Conservation (phyloP, 2,797 vertebrate species). For the Discoglossus pictus region DNA sequence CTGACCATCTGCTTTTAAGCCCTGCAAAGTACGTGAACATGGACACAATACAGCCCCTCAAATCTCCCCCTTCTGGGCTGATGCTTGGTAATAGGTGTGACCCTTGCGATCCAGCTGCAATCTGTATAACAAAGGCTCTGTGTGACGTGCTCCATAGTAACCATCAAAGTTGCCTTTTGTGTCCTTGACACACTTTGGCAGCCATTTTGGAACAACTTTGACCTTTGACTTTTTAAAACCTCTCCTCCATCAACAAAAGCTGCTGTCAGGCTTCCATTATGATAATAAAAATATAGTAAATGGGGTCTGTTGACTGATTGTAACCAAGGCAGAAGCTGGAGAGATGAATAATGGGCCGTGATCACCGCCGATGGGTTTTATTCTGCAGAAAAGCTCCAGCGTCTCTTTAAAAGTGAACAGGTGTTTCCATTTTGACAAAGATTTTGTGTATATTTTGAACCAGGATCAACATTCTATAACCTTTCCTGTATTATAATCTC, state of each 20-base stretch:
- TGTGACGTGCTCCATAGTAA: not conserved
- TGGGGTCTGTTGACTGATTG: slow-evolving; percentile 21
- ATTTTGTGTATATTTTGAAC: too few species aligned
- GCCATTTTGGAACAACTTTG: slow-evolving; percentile 30
- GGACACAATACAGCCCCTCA: slow-evolving; percentile 52
- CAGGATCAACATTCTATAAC: too few species aligned
- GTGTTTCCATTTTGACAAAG: too few species aligned
- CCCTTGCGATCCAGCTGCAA: slow-evolving; percentile 57
- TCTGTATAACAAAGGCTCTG: slow-evolving; percentile 39
- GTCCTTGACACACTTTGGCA: slow-evolving; percentile 6
- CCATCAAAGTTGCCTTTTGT: slow-evolving; percentile 52
- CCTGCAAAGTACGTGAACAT: slow-evolving; percentile 52
- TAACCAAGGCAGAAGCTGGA: not conserved
- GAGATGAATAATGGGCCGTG: not conserved
- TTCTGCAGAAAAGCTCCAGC: fast-evolving
- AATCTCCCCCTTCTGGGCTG: not conserved
- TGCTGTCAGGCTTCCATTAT: slow-evolving; percentile 8
- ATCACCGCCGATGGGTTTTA: slow-evolving; percentile 14
- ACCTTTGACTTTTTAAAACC: slow-evolving; percentile 46
- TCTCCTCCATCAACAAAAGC: not conserved
- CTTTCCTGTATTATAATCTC: too few species aligned
- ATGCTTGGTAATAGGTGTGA: not conserved
- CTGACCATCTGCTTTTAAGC: slow-evolving; percentile 66
- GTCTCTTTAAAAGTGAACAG: not conserved
- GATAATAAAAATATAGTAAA: slow-evolving; percentile 16